Evolutionary conservation across 2,113 vertebrate genomes (phyloP).

Genomic region (Mirza zaza): DNA sequence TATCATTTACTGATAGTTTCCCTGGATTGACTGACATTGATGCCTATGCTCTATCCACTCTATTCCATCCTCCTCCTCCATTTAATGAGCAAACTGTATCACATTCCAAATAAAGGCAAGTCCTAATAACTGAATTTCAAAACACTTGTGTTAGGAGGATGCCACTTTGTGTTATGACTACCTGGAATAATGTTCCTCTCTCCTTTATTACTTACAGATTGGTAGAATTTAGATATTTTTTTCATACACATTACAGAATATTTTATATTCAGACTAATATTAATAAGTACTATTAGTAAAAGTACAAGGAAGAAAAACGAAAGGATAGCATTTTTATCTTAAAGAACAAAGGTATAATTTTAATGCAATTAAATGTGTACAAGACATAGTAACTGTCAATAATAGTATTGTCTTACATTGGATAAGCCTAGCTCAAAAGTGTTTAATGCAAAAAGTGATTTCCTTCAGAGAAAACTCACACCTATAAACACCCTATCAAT

Average conservation of each 20-base stretch:
- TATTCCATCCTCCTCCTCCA: not conserved
- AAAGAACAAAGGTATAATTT: not conserved
- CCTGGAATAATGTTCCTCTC: not conserved
- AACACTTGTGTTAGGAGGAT: not conserved
- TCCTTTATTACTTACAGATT: not conserved
- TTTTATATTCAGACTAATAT: not conserved
- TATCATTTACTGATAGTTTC: not conserved
- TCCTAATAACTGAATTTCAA: not conserved
- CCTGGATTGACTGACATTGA: not conserved
- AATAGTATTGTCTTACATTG: not conserved
- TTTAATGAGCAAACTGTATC: not conserved
- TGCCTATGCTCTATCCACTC: not conserved
- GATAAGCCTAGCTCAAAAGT: not conserved
- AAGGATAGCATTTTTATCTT: not conserved
- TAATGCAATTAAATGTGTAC: not conserved
- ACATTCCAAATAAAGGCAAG: not conserved
- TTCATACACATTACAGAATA: not conserved
- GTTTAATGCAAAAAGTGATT: not conserved
- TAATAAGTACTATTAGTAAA: not conserved
- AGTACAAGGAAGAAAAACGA: not conserved
- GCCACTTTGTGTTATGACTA: not conserved
- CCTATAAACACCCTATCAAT: not conserved
- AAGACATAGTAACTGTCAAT: not conserved
- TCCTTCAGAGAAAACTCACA: not conserved
- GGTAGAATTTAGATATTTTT: not conserved